These are phyloP conservation scores for Strigops habroptila DNA, from an alignment of 2,113 vertebrate species.

Conservation along the genomic window DNA sequence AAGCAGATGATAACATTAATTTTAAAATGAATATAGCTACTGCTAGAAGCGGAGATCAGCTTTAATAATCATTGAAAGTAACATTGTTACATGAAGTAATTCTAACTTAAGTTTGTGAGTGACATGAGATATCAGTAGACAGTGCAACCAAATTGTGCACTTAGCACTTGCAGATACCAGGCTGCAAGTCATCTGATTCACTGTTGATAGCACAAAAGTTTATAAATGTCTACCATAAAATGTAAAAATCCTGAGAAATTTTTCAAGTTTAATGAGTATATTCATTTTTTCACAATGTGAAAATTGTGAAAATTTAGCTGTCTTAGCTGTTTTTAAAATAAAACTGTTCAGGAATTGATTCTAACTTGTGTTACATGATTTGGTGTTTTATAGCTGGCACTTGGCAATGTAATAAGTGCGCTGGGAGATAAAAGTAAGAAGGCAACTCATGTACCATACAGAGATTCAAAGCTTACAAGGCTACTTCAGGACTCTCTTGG, in stretches of 20 bases:
- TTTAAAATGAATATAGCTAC: neutral
- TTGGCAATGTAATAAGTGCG: constrained; percentile 98
- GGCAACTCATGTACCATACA: constrained; percentile 92
- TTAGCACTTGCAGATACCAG: neutral
- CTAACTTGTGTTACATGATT: neutral
- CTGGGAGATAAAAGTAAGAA: constrained; percentile 95
- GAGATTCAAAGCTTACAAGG: constrained; percentile 96
- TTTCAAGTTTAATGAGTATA: neutral
- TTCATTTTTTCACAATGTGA: neutral
- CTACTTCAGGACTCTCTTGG: constrained; percentile 95
- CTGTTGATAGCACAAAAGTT: neutral
- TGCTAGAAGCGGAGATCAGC: neutral
- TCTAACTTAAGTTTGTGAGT: neutral
- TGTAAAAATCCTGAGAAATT: neutral
- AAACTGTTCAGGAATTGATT: neutral
- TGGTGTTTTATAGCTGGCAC: constrained; percentile 81
- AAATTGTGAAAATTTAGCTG: too few species aligned
- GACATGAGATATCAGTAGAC: neutral
- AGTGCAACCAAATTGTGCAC: neutral
- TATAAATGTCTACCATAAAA: neutral
- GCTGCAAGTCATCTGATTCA: neutral
- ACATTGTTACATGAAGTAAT: neutral
- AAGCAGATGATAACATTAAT: neutral
- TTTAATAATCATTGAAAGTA: neutral
- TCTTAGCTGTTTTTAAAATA: neutral